Evolutionary conservation across 2,113 vertebrate species (phyloP), one percentile per base, ranked within the genome.

Genomic region (Argyrosomus japonicus): DNA sequence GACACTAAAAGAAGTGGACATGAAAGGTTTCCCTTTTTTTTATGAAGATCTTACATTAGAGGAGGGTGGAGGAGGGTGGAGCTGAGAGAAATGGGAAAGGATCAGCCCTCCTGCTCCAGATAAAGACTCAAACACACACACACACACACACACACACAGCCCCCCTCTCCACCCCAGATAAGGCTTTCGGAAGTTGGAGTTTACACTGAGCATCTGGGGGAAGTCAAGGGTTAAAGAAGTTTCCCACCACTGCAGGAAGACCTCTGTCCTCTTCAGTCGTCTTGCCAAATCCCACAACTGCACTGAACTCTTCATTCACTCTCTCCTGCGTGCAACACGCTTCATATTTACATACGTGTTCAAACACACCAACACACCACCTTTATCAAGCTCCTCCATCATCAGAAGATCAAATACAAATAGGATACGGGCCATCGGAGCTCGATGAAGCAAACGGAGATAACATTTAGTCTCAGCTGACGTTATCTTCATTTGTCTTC

Each of bases 201-300:
- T 94, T 93, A 93, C 88, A 88, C 78, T 91, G 81, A 87, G 84
- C 89, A 91, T 90, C 92, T 91, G 90, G 89, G 81, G 89, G 89
- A 88, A 86, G 92, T 93, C 91, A 88, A 84, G 81, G 90, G 92
- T 93, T 91, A 92, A 90, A 93, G 86, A 93, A 92, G 89, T 90
- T 94, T 94, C 93, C 93, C 92, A 94, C 90, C 92, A 85, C 84
- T 90, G 91, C 89, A 77, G 82, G 85, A 79, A 79, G 85, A 91
- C 88, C 81, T 91, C 82, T 89, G 86, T 92, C 90, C 88, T 69
- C 74, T 77, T 77, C 7, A 67, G 76, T 81, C 82, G 77, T 80
- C 62, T 56, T 61, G 84, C 62, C 73, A 87, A 84, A 86, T 88
- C 90, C 84, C 87, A 87, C 67, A 84, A 79, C 88, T 83, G 64